Conservation (phyloP, 2,888 invertebrate species). For the Ophioninae sp. region DNA sequence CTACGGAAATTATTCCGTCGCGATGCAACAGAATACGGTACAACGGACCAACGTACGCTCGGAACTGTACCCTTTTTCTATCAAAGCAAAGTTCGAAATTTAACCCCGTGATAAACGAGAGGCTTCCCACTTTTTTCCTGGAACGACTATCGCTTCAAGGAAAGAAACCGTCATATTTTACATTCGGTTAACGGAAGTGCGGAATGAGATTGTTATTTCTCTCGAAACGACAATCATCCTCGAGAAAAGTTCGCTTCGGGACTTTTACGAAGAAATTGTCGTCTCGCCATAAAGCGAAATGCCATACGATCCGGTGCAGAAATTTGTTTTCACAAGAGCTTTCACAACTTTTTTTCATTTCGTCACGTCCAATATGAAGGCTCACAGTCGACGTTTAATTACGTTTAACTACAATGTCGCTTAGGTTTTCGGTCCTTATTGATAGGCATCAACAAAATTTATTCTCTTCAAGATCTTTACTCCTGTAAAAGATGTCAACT, state of each 20-base stretch:
- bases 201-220: not conserved
- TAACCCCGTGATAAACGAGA: not conserved
- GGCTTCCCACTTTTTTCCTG: not conserved
- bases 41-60: slow-evolving; percentile 70
- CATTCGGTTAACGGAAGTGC: not conserved
- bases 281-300: too few species aligned
- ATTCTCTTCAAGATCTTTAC: too few species aligned
- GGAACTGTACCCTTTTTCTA: not conserved
- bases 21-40: slow-evolving; percentile 75
- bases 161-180: not conserved
- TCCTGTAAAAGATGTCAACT: too few species aligned
- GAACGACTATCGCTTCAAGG: not conserved
- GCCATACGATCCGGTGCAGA: not conserved
- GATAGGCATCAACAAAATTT: too few species aligned
- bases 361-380: not conserved
- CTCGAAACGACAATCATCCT: not conserved
- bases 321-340: not conserved
- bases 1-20: slow-evolving; percentile 76
- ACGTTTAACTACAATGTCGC: not conserved
- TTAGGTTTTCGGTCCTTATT: too few species aligned
- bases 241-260: too few species aligned
- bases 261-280: too few species aligned
- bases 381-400: not conserved
- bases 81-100: not conserved
- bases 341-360: not conserved